A percentile compares a stretch with the other conserved stretches of the same genome.
Evolutionary conservation across 30 jellyfish, hydroid and myxozoan species (phyloP).

Genomic region (Sanderia malayensis): DNA sequence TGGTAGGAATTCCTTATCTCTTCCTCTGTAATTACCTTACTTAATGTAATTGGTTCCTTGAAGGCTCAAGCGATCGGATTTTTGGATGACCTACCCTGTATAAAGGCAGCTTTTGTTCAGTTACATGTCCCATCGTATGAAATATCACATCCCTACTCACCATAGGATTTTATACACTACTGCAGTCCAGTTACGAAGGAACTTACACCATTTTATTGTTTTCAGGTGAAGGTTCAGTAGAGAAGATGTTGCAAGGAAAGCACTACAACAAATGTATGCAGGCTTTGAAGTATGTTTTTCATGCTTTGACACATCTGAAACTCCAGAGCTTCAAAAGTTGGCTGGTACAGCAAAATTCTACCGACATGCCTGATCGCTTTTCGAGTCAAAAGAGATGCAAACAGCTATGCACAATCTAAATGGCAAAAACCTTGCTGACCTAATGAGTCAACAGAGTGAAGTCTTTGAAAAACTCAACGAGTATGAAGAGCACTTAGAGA

Average conservation of each 20-base stretch:
- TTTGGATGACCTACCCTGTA: no score
- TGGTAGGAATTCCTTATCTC: conserved; percentile 17
- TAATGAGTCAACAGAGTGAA: conserved; percentile 7
- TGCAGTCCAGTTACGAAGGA: conserved; percentile 23
- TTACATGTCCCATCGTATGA: conserved; percentile 26
- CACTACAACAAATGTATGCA: conserved; percentile 42
- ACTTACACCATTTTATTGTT: conserved; percentile 16
- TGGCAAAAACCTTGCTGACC: conserved; percentile 18
- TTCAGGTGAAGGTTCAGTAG: conserved; percentile 44
- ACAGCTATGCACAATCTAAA: conserved; percentile 10
- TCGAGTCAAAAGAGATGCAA: conserved; percentile 16
- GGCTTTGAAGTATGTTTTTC: conserved; percentile 40
- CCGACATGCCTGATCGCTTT: conserved; percentile 1
- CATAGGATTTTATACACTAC: conserved; percentile 12
- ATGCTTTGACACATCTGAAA: conserved; percentile 44
- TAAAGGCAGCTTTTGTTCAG: not conserved
- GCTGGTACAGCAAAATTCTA: conserved; percentile 18
- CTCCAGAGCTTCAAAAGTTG: conserved; percentile 34
- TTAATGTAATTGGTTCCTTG: no score
- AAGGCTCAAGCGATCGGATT: no score
- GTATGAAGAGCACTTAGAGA: conserved; percentile 21
- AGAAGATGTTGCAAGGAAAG: conserved; percentile 35
- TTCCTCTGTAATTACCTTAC: no score
- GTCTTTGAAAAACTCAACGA: conserved; percentile 13
- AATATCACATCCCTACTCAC: conserved; percentile 12